These are phyloP conservation scores for Calosoma granatense DNA, from an alignment of 1,140 invertebrate genomes.

Conservation along the genomic window DNA sequence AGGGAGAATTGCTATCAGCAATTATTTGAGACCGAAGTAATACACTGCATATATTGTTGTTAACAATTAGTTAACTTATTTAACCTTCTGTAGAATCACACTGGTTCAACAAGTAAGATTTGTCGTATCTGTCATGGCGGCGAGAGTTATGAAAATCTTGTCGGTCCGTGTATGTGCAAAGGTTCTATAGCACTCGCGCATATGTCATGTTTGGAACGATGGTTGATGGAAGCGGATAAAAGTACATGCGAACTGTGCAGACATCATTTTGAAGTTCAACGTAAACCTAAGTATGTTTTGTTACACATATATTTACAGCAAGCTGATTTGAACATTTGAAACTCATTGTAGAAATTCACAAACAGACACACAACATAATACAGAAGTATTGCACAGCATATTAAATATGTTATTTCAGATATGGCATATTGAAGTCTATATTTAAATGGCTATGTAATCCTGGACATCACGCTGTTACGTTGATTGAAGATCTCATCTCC, in stretches of 20 bases:
- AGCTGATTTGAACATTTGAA: too few relatives aligned
- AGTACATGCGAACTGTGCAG: slow-evolving; percentile 51
- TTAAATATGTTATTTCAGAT: slow-evolving; percentile 23
- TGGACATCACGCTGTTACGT: slow-evolving; percentile 24
- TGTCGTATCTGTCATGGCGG: slow-evolving; percentile 33
- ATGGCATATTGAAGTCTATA: slow-evolving; percentile 26
- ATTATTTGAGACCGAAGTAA: too few relatives aligned
- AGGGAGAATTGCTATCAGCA: too few relatives aligned
- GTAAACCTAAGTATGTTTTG: slow-evolving; percentile 26
- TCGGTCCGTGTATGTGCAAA: slow-evolving; percentile 29
- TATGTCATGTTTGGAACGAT: slow-evolving; percentile 55
- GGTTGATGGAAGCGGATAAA: slow-evolving; percentile 50
- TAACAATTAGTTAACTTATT: too few relatives aligned
- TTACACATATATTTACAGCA: not conserved
- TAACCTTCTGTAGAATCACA: too few relatives aligned
- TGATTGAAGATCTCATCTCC: slow-evolving; percentile 25
- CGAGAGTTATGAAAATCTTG: slow-evolving; percentile 28
- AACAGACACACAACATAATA: not conserved
- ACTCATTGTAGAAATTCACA: too few relatives aligned
- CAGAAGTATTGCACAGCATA: slow-evolving; percentile 1
- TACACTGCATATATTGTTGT: too few relatives aligned
- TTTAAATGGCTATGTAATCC: slow-evolving; percentile 25
- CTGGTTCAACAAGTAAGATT: too few relatives aligned
- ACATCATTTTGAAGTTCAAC: slow-evolving; percentile 40
- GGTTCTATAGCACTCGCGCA: slow-evolving; percentile 59